phyloP scores from a whole-genome alignment of 2,797 vertebrate genomes.

The Austrolebias charrua region DNA sequence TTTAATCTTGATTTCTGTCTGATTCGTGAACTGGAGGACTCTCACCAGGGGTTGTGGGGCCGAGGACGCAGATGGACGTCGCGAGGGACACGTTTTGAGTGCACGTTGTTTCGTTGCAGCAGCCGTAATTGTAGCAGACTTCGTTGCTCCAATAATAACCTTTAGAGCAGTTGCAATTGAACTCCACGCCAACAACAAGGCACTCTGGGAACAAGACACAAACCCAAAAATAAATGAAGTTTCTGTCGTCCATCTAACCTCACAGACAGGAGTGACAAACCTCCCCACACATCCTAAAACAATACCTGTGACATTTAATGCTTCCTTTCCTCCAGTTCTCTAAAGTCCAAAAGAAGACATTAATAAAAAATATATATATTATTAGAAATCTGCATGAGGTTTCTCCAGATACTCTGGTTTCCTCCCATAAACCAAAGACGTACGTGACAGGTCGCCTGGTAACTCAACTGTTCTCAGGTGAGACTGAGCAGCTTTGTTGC shows the following conservation, averaged over 20 bases:
- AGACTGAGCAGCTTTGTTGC: too few species aligned
- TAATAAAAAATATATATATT: too few species aligned
- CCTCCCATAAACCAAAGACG: too few species aligned
- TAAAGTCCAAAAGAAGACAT: too few species aligned
- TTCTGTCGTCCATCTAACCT: background rate
- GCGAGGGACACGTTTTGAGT: slow-evolving; percentile 36
- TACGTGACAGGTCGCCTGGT: too few species aligned
- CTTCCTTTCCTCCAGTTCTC: too few species aligned
- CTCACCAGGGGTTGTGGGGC: slow-evolving; percentile 53
- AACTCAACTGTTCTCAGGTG: too few species aligned
- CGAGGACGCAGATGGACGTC: slow-evolving; percentile 63
- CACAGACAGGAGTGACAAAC: background rate
- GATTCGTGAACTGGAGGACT: background rate
- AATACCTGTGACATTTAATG: too few species aligned
- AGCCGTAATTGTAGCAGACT: slow-evolving; percentile 50
- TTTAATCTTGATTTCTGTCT: background rate
- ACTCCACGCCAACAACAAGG: slow-evolving; percentile 23
- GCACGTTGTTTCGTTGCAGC: slow-evolving; percentile 58
- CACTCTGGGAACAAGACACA: slow-evolving; percentile 61
- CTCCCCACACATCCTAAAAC: background rate
- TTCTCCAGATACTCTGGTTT: too few species aligned
- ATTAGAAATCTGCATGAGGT: too few species aligned
- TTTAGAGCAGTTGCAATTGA: slow-evolving; percentile 58
- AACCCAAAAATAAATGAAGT: background rate
- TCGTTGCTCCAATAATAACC: slow-evolving; percentile 68